Conservation (phyloP, 1,140 invertebrate species). For the Panulirus ornatus region DNA sequence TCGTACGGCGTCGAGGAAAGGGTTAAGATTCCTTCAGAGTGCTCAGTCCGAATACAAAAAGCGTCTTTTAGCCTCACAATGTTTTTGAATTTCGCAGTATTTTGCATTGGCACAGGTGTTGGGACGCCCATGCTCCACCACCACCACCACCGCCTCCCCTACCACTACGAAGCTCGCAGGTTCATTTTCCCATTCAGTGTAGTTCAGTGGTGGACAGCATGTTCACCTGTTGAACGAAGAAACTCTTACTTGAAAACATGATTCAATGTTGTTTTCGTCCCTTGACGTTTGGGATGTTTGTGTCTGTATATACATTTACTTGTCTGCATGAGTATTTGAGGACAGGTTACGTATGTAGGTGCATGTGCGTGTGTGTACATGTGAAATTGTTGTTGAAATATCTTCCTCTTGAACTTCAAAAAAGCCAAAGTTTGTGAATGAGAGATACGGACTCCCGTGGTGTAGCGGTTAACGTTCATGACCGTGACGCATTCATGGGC, state of each 20-base stretch:
- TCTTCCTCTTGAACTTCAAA: no score
- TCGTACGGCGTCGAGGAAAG: neutral
- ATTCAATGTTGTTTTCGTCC: neutral
- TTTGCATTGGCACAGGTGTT: neutral
- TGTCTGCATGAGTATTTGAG: no score
- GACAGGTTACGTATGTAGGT: no score
- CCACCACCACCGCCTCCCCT: neutral
- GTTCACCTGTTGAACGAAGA: neutral
- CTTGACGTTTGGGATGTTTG: no score
- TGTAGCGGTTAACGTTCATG: no score
- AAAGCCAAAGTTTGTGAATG: no score
- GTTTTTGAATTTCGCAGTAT: neutral
- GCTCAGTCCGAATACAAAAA: neutral
- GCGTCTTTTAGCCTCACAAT: conserved; percentile 6
- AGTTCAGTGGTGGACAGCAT: neutral
- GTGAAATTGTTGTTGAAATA: no score
- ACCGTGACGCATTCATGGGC: no score
- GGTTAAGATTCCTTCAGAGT: neutral
- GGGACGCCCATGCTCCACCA: neutral
- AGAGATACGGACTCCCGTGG: no score
- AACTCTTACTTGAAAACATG: neutral
- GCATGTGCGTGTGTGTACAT: no score
- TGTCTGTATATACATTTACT: no score
- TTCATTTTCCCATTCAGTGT: neutral
- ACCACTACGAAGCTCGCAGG: neutral